Evolutionary conservation across 1,140 invertebrate genomes (phyloP).

Genomic region (Leptopilina boulardi): DNA sequence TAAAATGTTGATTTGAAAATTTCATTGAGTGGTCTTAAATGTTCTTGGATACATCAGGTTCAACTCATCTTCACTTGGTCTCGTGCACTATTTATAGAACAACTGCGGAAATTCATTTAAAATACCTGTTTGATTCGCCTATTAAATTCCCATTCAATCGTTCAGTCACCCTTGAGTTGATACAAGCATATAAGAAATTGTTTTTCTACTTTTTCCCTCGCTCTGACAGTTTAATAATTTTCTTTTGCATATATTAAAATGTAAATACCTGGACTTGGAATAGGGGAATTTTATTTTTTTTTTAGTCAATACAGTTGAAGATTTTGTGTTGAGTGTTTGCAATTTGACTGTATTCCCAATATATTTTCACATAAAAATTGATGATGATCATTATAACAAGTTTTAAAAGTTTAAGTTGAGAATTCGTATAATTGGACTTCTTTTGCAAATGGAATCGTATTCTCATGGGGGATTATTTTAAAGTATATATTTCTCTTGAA

Average conservation of each 20-base stretch:
- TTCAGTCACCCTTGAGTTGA: background rate
- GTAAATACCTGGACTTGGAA: background rate
- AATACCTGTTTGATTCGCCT: slow-evolving; percentile 25
- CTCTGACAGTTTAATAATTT: background rate
- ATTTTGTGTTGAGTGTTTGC: background rate
- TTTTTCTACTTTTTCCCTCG: background rate
- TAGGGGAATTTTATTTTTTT: too few relatives aligned
- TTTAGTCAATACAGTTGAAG: background rate
- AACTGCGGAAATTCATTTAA: slow-evolving; percentile 12
- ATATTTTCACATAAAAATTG: background rate
- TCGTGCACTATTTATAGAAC: slow-evolving; percentile 13
- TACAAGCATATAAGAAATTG: background rate
- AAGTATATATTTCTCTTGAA: too few relatives aligned
- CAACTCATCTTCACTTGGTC: background rate
- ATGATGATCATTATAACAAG: background rate
- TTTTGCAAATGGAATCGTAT: background rate
- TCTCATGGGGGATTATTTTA: too few relatives aligned
- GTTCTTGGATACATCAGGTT: background rate
- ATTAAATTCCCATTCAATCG: slow-evolving; percentile 18
- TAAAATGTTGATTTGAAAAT: background rate
- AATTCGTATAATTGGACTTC: background rate
- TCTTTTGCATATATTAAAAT: background rate
- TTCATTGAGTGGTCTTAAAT: background rate
- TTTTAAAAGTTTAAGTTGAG: background rate
- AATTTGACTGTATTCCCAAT: background rate